phyloP scores from a whole-genome alignment of 2,888 invertebrate species.

The Drosophila borealis region DNA sequence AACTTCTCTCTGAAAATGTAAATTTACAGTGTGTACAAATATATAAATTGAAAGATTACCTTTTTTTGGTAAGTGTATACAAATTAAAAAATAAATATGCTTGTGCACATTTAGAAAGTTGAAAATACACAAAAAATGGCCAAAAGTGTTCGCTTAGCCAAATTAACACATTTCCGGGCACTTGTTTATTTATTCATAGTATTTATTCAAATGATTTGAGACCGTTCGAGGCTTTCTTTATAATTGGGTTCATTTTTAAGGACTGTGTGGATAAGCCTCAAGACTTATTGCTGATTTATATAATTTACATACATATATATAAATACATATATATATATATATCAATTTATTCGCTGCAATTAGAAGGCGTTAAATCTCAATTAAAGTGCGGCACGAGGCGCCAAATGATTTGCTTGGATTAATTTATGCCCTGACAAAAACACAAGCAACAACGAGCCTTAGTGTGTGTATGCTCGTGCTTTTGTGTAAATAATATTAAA shows the following conservation, averaged over 20 bases:
- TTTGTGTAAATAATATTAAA: constrained; percentile 71
- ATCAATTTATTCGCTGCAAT: constrained; percentile 7
- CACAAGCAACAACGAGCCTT: constrained; percentile 4
- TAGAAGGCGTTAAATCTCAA: constrained; percentile 27
- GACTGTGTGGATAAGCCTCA: background rate
- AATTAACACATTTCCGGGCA: constrained; percentile 69
- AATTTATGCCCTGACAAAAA: constrained; percentile 36
- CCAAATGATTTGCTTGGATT: constrained; percentile 43
- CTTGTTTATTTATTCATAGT: constrained; percentile 52
- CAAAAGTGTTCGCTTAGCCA: constrained; percentile 41
- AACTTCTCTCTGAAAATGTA: background rate
- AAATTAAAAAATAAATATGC: constrained; percentile 1
- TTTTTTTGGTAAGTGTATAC: background rate
- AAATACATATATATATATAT: background rate
- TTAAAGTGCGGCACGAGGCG: constrained; percentile 32
- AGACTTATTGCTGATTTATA: constrained; percentile 7
- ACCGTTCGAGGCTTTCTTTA: constrained; percentile 35
- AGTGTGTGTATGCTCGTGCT: constrained; percentile 18
- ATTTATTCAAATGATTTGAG: constrained; percentile 48
- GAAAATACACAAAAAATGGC: constrained; percentile 32
- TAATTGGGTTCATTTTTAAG: constrained; percentile 24
- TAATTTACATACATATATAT: background rate
- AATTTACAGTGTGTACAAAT: background rate
- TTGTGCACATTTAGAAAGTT: constrained; percentile 66
- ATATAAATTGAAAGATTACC: background rate